Evolutionary conservation across 2,113 vertebrate genomes (phyloP).

Genomic region (Ciconia boyciana): DNA sequence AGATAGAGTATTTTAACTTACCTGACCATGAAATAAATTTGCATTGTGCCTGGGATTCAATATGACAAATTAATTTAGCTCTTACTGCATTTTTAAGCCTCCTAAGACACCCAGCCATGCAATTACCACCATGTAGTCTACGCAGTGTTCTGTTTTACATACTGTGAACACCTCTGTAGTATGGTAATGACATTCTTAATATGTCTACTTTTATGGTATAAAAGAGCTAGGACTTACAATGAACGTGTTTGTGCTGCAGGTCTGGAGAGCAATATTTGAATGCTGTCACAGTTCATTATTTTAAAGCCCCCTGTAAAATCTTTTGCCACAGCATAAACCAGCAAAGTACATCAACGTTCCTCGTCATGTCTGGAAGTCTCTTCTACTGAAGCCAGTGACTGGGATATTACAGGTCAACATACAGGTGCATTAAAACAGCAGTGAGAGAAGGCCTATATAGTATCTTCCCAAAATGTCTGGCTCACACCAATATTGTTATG

Average conservation of each 20-base stretch:
- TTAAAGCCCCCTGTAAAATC: background rate
- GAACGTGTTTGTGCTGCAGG: background rate
- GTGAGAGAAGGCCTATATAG: background rate
- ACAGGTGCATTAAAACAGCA: background rate
- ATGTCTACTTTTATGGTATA: background rate
- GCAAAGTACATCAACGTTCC: background rate
- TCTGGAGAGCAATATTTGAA: background rate
- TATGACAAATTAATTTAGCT: conserved; percentile 13
- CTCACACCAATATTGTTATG: background rate
- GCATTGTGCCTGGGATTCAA: background rate
- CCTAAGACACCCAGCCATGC: background rate
- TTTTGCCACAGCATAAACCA: background rate
- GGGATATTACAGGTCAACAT: background rate
- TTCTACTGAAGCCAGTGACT: background rate
- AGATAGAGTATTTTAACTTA: background rate
- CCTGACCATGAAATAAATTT: background rate
- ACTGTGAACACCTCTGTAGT: background rate
- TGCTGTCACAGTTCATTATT: accelerated
- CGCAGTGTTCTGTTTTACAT: background rate
- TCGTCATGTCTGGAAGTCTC: background rate
- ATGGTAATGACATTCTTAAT: background rate
- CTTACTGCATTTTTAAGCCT: background rate
- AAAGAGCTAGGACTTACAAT: background rate
- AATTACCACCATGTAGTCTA: background rate
- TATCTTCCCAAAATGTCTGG: background rate